Base-by-base conservation (phyloP, 2,113 vertebrate genomes). In the Ptilonorhynchus violaceus region DNA sequence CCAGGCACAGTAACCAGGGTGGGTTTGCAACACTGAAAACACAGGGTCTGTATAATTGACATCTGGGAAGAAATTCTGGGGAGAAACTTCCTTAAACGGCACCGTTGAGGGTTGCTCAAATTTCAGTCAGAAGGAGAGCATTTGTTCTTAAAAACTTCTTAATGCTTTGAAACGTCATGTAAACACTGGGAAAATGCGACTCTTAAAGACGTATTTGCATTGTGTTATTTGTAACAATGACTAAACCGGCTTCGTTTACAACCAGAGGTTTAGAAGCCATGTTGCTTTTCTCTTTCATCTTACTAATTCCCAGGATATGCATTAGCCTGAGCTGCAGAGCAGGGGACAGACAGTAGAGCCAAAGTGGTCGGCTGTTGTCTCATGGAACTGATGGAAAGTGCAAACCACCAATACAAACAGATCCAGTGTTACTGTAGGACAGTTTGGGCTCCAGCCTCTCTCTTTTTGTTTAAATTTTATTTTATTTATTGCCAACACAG, bases 1-100 rank as follows among this genome's bases (percentile, higher is more conserved):
- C 44, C 50, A 30, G 84, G 93, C 88, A 41, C 63, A 59, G 76
- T 60, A 96, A 53, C 83, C 67, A 46, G 33, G 39, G 59, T 92
- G 91, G 55, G 56, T 93, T 84, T 96, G 78, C 85, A 96, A 0
- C 62, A 50, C 55, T 67, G 41, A 83, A 88, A 96, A 91, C 73
- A 79, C 68, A 79, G 28, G 53, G 46, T 88, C 78, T 91, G 75
- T 44, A 80, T 17, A 35, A 50, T 3, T 96, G 77, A 55, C 44
- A 58, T 72, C 31, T 56, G 39, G 85, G 77, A 95, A 81, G 62
- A 75, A 89, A 77, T 90, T 89, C 69, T 62, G 63, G 81, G 73
- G 76, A 84, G 72, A 93, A 49, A 50, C 42, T 42, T 84, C 69
- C 62, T 92, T 47, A 33, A 59, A 66, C 76, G 77, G 93, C 17